Evolutionary conservation across 2,888 invertebrate genomes (phyloP).

Genomic region (Erebia palarica): DNA sequence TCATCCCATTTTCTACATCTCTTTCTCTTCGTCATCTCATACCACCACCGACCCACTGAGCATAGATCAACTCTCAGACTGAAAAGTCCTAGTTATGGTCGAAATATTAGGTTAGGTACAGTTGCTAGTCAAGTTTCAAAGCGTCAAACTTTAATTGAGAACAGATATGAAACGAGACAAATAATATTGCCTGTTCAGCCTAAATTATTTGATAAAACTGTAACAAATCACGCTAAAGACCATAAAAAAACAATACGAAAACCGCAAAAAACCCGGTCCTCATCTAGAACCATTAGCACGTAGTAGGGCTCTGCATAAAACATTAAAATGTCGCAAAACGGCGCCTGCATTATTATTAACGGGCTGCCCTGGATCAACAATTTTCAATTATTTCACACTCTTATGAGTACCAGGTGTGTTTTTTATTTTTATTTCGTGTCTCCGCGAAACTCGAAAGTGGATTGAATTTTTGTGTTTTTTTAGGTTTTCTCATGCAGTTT

Average conservation of each 20-base stretch:
- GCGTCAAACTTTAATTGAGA: too few relatives aligned
- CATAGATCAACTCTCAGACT: too few relatives aligned
- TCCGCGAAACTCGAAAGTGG: constrained; percentile 22
- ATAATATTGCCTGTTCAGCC: too few relatives aligned
- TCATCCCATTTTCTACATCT: too few relatives aligned
- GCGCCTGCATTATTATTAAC: constrained; percentile 71
- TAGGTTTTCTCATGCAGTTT: not conserved
- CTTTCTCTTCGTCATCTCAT: too few relatives aligned
- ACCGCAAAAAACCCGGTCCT: constrained; percentile 66
- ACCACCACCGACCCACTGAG: too few relatives aligned
- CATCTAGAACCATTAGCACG: constrained; percentile 74
- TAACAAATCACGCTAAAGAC: constrained; percentile 51
- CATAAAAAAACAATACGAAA: constrained; percentile 52
- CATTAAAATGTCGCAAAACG: constrained; percentile 71
- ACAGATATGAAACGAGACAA: too few relatives aligned
- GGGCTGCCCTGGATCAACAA: constrained; percentile 61
- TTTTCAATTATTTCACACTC: constrained; percentile 67
- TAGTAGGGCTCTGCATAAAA: constrained; percentile 73
- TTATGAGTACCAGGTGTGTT: constrained; percentile 48
- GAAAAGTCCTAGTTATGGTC: too few relatives aligned
- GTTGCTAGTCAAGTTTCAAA: too few relatives aligned
- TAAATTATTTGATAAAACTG: not conserved
- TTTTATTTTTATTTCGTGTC: constrained; percentile 35
- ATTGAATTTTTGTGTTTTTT: constrained; percentile 25
- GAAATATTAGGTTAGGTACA: too few relatives aligned